A percentile compares a stretch with the other conserved stretches of the same genome.
Evolutionary conservation across 1,140 invertebrate genomes (phyloP).

Genomic region (Limonius californicus): DNA sequence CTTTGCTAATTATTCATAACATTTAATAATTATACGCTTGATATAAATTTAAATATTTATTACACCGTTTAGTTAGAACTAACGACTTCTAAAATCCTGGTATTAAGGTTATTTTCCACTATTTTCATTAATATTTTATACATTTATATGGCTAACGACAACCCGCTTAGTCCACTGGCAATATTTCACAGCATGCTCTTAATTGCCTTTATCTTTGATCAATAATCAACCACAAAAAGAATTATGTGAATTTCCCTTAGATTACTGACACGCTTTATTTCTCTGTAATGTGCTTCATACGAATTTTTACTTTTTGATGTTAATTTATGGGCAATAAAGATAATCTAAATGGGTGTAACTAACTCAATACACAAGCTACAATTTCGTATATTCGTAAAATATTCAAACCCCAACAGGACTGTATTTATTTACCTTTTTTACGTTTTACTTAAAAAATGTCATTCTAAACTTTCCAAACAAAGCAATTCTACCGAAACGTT

Average conservation of each 20-base stretch:
- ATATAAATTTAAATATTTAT: too few species aligned
- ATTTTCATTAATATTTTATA: too few species aligned
- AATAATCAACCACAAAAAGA: neutral
- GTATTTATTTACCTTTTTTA: too few species aligned
- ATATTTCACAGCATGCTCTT: neutral
- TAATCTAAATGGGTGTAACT: neutral
- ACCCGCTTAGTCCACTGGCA: neutral
- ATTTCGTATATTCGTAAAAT: neutral
- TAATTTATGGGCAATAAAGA: neutral
- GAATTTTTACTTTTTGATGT: neutral
- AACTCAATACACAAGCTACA: neutral
- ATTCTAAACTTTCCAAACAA: neutral
- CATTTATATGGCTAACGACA: too few species aligned
- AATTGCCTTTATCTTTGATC: neutral
- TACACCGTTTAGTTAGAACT: too few species aligned
- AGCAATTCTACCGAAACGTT: neutral
- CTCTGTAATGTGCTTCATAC: neutral
- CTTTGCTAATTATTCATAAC: too few species aligned
- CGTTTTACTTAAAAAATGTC: too few species aligned
- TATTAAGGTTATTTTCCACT: too few species aligned
- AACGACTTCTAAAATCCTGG: too few species aligned
- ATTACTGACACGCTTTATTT: neutral
- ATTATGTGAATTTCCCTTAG: neutral
- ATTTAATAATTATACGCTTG: too few species aligned
- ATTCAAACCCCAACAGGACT: too few species aligned